Evolutionary conservation across 2,888 invertebrate species (phyloP).

Genomic region (Polyploca ridens): DNA sequence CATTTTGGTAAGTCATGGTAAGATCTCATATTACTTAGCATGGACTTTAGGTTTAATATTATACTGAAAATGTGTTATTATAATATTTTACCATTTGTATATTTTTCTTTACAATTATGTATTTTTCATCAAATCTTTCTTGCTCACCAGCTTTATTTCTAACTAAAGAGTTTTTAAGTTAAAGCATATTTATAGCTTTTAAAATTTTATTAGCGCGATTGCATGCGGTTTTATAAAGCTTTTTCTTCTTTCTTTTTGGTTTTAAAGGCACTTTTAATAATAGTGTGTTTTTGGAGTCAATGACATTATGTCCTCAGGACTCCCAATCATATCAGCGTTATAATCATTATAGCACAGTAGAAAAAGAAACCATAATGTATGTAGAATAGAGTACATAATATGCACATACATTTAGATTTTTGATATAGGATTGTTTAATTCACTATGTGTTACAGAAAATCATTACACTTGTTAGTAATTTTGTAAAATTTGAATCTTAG

Average conservation of each 20-base stretch:
- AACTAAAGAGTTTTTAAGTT: not conserved
- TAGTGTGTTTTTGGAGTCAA: constrained; percentile 52
- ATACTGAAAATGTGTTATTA: not conserved
- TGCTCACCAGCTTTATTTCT: constrained; percentile 12
- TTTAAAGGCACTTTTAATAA: constrained; percentile 16
- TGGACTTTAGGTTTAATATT: not conserved
- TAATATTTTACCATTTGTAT: not conserved
- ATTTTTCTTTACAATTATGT: not conserved
- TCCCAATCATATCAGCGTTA: constrained; percentile 47
- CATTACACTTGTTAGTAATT: not conserved
- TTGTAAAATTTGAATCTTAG: not conserved
- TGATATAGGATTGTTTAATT: not conserved
- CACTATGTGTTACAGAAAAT: not conserved
- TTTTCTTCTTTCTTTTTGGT: constrained; percentile 23
- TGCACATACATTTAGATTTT: not conserved
- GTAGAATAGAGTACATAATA: not conserved
- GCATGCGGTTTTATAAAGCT: constrained; percentile 27
- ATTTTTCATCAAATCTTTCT: constrained; percentile 15
- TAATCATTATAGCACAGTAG: not conserved
- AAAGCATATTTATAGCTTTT: constrained; percentile 12
- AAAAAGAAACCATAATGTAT: not conserved
- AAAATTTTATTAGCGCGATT: constrained; percentile 26
- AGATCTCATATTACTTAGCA: not conserved
- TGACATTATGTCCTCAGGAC: constrained; percentile 77
- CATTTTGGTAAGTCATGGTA: not conserved